Evolutionary conservation across 2,888 invertebrate genomes (phyloP).

Genomic region (Plebejus anna): DNA sequence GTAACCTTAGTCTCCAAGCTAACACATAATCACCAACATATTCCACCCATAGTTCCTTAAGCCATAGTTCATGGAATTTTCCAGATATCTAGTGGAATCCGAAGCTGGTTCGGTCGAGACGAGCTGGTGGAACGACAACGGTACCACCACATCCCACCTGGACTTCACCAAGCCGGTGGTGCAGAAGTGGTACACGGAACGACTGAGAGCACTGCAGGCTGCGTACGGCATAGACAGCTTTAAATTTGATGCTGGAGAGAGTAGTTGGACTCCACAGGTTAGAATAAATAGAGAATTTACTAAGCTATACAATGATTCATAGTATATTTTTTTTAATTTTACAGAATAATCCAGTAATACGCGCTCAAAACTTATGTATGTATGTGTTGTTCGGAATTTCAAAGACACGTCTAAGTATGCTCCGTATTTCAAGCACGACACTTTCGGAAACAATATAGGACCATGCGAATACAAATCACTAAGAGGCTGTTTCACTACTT

Average conservation of each 20-base stretch:
- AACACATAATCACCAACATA: no score
- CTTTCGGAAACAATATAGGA: no score
- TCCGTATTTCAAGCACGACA: no score
- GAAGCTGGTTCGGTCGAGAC: slow-evolving; percentile 70
- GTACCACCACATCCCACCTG: slow-evolving; percentile 77
- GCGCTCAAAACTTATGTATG: no score
- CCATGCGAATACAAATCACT: no score
- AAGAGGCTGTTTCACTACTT: no score
- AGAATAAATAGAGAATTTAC: neutral
- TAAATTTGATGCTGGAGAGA: slow-evolving; percentile 90
- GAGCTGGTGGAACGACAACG: slow-evolving; percentile 77
- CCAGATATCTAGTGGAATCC: slow-evolving; percentile 71
- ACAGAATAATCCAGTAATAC: no score
- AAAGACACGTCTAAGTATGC: no score
- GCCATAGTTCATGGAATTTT: neutral
- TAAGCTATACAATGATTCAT: neutral
- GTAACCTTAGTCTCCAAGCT: no score
- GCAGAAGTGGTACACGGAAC: slow-evolving; percentile 78
- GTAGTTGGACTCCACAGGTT: slow-evolving; percentile 82
- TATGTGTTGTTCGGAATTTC: no score
- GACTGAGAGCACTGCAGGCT: slow-evolving; percentile 73
- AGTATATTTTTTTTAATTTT: neutral
- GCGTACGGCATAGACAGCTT: slow-evolving; percentile 85
- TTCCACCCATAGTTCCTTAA: neutral
- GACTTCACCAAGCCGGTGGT: slow-evolving; percentile 86